Evolutionary conservation across 2,113 vertebrate species (phyloP), one percentile per base, ranked within the genome.

Genomic region (Chaetorhynchus papuensis): DNA sequence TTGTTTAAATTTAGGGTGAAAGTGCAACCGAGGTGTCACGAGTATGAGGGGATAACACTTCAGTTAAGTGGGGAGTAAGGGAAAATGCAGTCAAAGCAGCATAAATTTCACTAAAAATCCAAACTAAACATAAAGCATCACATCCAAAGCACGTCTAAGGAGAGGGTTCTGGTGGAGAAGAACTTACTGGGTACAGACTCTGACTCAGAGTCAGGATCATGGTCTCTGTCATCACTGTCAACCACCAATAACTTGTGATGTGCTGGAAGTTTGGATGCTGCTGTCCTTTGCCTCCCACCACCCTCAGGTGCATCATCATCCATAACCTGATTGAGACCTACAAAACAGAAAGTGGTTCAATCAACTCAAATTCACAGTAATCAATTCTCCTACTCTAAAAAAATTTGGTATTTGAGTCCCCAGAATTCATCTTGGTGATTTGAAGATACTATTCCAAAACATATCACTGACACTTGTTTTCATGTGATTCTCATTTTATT

Each of bases 261-360:
- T 35, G 91, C 69, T 19, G 68, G 4, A 26, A 85, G 87, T 94
- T 95, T 90, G n/a, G 77, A 61, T 11, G 83, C 61, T 75, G 95
- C 52, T 54, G 87, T 97, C 83, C 79, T 98, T 77, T 96, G 97
- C 78, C 72, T 91, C 22, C 65, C 57, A 21, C 39, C 35, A 11
- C 21, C 9, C 30, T 13, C 28, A 23, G 11, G 17, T 15, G 50
- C 8, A 0, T 94, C 92, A 31, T 97, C 98, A 79, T 96, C 82
- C 19, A 90, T 95, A 87, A 98, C 98, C 83, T 94, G 88, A 95
- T 98, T 96, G n/a, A 98, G 92, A 44, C 97, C 98, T 99, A 65
- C 24, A 84, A 63, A 74, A 83, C 5, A 89, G 24, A 71, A 26
- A n/a, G 12, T 19, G 17, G 11, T 41, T 68, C 44, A 35, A 50